phyloP scores from a whole-genome alignment of 2,888 invertebrate genomes.

The Saturnia pavonia region DNA sequence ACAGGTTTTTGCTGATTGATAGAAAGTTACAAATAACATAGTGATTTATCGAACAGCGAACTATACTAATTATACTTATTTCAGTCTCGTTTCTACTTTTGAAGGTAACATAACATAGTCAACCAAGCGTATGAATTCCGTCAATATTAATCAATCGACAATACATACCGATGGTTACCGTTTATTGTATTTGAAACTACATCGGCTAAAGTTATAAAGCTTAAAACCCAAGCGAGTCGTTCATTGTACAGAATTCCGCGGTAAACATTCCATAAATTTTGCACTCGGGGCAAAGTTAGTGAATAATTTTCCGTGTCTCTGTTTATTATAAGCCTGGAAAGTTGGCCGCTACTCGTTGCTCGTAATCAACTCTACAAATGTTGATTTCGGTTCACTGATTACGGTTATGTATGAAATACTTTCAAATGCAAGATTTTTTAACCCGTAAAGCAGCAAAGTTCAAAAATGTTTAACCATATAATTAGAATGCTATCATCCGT shows the following conservation, averaged over 20 bases:
- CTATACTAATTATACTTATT: no score
- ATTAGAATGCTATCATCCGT: slow-evolving; percentile 23
- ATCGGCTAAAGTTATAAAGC: slow-evolving; percentile 63
- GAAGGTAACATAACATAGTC: background rate
- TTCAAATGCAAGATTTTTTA: slow-evolving; percentile 17
- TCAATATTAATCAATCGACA: slow-evolving; percentile 1
- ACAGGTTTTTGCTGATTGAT: background rate
- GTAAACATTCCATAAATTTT: slow-evolving; percentile 78
- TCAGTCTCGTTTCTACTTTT: no score
- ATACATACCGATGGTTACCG: slow-evolving; percentile 25
- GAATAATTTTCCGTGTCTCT: slow-evolving; percentile 80
- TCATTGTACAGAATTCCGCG: slow-evolving; percentile 75
- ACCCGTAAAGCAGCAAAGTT: background rate
- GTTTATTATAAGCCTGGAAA: slow-evolving; percentile 76
- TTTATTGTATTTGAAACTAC: slow-evolving; percentile 56
- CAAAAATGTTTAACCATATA: slow-evolving; percentile 15
- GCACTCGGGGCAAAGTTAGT: slow-evolving; percentile 72
- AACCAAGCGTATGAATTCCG: background rate
- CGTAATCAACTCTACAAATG: slow-evolving; percentile 67
- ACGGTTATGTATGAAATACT: slow-evolving; percentile 31
- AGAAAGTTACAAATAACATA: no score
- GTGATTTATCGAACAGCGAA: no score
- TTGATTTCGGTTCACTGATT: slow-evolving; percentile 58
- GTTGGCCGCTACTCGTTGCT: slow-evolving; percentile 65
- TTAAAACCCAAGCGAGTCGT: slow-evolving; percentile 73